Evolutionary conservation across 2,113 vertebrate species (phyloP).

Genomic region (Esox niger): DNA sequence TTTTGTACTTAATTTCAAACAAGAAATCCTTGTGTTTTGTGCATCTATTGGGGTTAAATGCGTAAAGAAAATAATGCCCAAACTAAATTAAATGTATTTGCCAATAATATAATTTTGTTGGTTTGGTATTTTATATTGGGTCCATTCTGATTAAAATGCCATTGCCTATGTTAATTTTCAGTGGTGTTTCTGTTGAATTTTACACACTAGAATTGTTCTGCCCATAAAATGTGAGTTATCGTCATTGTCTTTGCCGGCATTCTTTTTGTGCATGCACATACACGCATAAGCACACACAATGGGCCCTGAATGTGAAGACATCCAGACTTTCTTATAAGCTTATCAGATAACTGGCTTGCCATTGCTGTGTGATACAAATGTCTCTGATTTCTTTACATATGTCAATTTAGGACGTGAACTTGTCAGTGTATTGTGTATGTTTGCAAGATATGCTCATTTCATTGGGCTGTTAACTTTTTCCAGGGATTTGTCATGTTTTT

Average conservation of each 20-base stretch:
- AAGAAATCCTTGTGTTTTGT: conserved; percentile 47
- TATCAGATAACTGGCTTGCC: background rate
- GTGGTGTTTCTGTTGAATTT: conserved; percentile 77
- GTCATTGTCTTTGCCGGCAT: conserved; percentile 42
- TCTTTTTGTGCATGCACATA: conserved; percentile 35
- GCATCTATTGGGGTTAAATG: conserved; percentile 41
- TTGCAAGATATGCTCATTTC: too few relatives aligned
- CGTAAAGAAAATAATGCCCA: conserved; percentile 25
- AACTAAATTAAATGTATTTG: conserved; percentile 60
- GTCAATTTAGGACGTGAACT: too few relatives aligned
- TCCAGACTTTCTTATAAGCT: conserved; percentile 7
- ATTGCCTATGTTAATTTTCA: conserved; percentile 71
- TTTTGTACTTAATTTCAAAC: conserved; percentile 57
- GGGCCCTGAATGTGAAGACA: conserved; percentile 3
- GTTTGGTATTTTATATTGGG: conserved; percentile 58
- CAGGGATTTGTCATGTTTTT: too few relatives aligned
- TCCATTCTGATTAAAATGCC: conserved; percentile 74
- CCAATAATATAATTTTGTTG: conserved; percentile 68
- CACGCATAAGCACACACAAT: background rate
- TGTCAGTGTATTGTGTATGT: too few relatives aligned
- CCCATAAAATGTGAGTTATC: conserved; percentile 70
- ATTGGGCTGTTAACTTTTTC: too few relatives aligned
- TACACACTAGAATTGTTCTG: conserved; percentile 74
- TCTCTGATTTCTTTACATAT: too few relatives aligned
- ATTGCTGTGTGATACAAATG: too few relatives aligned